Conservation (phyloP, 2,888 invertebrate genomes). For the Drosophila ochracea region DNA sequence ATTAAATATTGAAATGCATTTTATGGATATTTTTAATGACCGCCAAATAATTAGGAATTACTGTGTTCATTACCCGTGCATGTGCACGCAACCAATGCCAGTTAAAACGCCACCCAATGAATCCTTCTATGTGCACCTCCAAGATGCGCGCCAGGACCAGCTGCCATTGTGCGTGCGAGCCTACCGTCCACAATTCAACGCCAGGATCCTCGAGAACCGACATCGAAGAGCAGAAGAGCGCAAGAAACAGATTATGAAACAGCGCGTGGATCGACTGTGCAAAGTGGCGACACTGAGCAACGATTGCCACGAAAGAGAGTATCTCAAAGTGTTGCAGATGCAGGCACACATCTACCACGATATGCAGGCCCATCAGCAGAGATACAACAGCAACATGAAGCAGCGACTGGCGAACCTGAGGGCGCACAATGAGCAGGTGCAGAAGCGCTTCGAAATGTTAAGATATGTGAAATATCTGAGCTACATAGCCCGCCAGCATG, state of each 20-base stretch:
- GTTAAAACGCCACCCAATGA: not conserved
- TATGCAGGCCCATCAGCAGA: constrained; percentile 32
- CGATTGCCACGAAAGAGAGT: not conserved
- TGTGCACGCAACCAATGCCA: not conserved
- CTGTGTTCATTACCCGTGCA: not conserved
- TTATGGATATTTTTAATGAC: not conserved
- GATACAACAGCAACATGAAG: not conserved
- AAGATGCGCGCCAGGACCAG: constrained; percentile 15
- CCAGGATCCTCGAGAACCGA: not conserved
- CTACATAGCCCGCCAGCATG: constrained; percentile 23
- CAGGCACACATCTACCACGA: not conserved
- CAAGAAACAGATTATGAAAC: not conserved
- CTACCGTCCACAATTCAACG: constrained; percentile 7
- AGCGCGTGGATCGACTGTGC: constrained; percentile 6
- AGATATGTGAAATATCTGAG: constrained; percentile 30
- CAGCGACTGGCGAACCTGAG: constrained; percentile 7
- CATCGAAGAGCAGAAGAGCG: constrained; percentile 13
- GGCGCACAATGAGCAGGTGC: constrained; percentile 33
- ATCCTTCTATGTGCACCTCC: constrained; percentile 31
- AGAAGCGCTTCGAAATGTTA: constrained; percentile 12
- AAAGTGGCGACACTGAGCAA: not conserved
- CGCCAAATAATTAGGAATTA: not conserved
- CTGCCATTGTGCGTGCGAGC: constrained; percentile 22
- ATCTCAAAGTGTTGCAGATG: not conserved
- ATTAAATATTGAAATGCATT: constrained; percentile 30